Conservation (phyloP, 2,888 invertebrate species). For the Globia sparganii region DNA sequence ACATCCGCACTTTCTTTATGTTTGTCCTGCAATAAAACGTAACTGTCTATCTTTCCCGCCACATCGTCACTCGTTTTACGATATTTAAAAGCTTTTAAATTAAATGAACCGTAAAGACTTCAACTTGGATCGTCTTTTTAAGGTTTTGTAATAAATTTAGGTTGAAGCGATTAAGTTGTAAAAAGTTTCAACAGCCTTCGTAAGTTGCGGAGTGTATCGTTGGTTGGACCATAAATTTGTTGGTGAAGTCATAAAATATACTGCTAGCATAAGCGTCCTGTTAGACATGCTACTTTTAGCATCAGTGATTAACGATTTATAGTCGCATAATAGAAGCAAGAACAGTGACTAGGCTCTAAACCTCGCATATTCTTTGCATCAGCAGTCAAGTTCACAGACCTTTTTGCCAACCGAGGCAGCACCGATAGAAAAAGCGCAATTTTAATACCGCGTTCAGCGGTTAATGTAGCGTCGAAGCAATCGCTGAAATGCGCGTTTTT, state of each 20-base stretch:
- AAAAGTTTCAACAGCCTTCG: slow-evolving; percentile 71
- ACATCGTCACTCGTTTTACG: slow-evolving; percentile 71
- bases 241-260: slow-evolving; percentile 64
- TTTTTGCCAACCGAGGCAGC: not conserved
- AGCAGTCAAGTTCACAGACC: not conserved
- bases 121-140: slow-evolving; percentile 72
- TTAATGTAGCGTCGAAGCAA: not conserved
- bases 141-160: slow-evolving; percentile 72
- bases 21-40: slow-evolving; percentile 58
- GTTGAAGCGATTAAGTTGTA: slow-evolving; percentile 72
- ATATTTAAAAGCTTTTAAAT: slow-evolving; percentile 71
- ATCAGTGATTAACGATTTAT: not conserved
- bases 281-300: slow-evolving; percentile 26
- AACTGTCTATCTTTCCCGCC: slow-evolving; percentile 65
- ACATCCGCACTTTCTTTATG: slow-evolving; percentile 48
- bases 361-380: no score
- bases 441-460: not conserved
- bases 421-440: not conserved
- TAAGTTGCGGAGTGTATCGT: slow-evolving; percentile 67
- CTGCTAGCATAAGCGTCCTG: slow-evolving; percentile 29
- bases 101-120: slow-evolving; percentile 70
- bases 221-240: slow-evolving; percentile 62
- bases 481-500: no score
- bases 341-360: not conserved
- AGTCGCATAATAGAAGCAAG: not conserved